Evolutionary conservation across 2,888 invertebrate species (phyloP), one percentile per base, ranked within the genome.

Genomic region (Sycophila texana): DNA sequence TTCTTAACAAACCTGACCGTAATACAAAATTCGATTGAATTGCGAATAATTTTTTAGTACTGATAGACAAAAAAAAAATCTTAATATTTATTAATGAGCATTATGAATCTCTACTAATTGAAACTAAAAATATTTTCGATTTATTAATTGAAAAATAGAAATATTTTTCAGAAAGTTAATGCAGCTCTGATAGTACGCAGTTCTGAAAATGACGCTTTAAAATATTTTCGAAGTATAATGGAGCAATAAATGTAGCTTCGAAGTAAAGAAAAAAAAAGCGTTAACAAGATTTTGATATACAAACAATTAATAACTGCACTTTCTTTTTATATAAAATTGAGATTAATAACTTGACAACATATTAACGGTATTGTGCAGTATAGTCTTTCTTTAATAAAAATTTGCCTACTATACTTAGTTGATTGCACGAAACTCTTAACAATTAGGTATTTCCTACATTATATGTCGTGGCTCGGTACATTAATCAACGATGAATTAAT

Each of bases 1-100:
- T 83, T 81, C 82, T 82, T 83, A 84, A 85, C 82, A 84, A 86
- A 86, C 86, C 87, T 84, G 88, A 87, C 88, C 82, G 86, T 84
- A 85, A 85, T 81, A 78, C 82, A 78, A 83, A 84, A 84, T 83
- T 83, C 53, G 72, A 67, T 81, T 82, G 39, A 39, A 39, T 39
- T 39, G 10, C 39, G 7, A 39, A 39, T 39, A 39, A 39, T 39
- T 39, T 58, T 39, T 39, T 39, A 39, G 39, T 39, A 39, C 10
- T 39, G 39, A 39, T 39, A 39, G 39, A 26, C 26, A 20, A 26
- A 57, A 49, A 26, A 57, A 49, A 53, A 61, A 57, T 68, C 57
- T 63, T 70, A n/a, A 22, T 26, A 47, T 39, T 22, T 72, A 77
- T 68, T 22, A 58, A 39, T n/a, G 73, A 74, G 26, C 47, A 78